Conservation (phyloP, 2,888 invertebrate species). For the Mythimna loreyi region DNA sequence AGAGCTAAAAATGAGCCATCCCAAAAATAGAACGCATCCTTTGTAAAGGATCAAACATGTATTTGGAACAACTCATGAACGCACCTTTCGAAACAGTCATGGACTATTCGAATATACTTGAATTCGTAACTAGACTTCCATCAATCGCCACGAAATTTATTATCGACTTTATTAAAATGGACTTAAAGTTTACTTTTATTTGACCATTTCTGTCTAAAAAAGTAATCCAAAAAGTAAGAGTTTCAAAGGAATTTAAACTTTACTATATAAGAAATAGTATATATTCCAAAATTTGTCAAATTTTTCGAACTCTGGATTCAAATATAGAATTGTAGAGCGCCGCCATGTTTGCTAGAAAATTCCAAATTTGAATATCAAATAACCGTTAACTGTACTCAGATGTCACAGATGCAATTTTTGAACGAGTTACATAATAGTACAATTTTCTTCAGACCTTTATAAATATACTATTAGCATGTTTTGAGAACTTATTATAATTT, state of each 20-base stretch:
- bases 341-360: constrained; percentile 64
- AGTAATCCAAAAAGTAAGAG: neutral
- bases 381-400: constrained; percentile 73
- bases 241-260: neutral
- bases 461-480: constrained; percentile 8
- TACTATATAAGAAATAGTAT: neutral
- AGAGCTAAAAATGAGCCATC: neutral
- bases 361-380: constrained; percentile 78
- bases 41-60: constrained; percentile 65
- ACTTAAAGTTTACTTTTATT: neutral
- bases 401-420: constrained; percentile 58
- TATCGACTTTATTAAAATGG: neutral
- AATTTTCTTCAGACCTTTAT: constrained; percentile 32
- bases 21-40: constrained; percentile 49
- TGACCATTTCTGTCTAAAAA: neutral
- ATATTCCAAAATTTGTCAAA: neutral
- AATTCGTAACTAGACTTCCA: constrained; percentile 29
- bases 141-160: neutral
- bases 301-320: neutral
- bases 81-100: constrained; percentile 71
- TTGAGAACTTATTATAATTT: constrained; percentile 3
- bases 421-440: constrained; percentile 54
- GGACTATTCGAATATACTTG: constrained; percentile 75
- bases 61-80: constrained; percentile 65
- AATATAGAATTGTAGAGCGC: constrained; percentile 40